Evolutionary conservation across 2,113 vertebrate species (phyloP), one percentile per base, ranked within the genome.

Genomic region (Perognathus longimembris): DNA sequence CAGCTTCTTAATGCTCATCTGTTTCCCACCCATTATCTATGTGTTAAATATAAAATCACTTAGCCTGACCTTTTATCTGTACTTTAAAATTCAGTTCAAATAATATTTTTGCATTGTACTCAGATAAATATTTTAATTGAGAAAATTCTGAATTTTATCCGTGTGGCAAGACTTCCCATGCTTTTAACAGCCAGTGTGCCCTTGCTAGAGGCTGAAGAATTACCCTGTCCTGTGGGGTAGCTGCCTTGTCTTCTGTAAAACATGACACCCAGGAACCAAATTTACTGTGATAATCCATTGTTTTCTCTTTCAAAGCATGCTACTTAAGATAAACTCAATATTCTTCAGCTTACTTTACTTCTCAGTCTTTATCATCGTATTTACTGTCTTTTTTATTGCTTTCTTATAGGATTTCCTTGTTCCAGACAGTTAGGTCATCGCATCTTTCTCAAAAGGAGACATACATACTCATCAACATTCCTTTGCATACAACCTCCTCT

Each of bases 1-100:
- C 0, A 86, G 1, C 74, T 59, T 78, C n/a, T 85, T 64, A 64
- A 3, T 63, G 50, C 5, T 78, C n/a, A 40, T 74, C 64, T 63
- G 21, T 70, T 88, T 78, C 59, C 63, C 22, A 85, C 15, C 20
- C 88, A 85, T 59, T 74, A 63, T 1, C 40, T 71, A 18, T 50
- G 50, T 57, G 12, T 66, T 89, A 90, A 90, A 86, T 50, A 57
- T 20, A 90, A 89, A 92, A 85, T 76, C 85, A n/a, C 30, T 92
- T 22, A 79, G 7, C 12, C 18, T 70, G 45, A 88, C 3, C 30
- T 75, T 0, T 34, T 87, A 89, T 5, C 36, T 22, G 50, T 26
- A 82, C 32, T 85, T 91, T 81, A 93, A 90, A 91, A 64, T 70
- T 74, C 5, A 91, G 20, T 89, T 85, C 42, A 79, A 90, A 81